phyloP scores from a whole-genome alignment of 2,888 invertebrate genomes.

The Drosophila paucipuncta region DNA sequence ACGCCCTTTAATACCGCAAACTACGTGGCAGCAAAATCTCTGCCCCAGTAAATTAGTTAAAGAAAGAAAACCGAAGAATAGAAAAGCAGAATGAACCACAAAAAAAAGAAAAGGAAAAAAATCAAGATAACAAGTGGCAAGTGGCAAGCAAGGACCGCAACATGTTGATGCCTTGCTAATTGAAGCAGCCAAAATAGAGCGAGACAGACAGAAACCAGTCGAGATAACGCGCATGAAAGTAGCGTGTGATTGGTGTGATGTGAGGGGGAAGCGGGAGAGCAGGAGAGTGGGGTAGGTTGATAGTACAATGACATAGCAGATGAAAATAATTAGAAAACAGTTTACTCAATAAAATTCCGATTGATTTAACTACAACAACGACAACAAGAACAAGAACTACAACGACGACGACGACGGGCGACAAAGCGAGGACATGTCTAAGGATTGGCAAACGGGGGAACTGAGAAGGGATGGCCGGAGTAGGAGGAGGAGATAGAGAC shows the following conservation, averaged over 20 bases:
- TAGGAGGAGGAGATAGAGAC: neutral
- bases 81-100: neutral
- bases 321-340: constrained; percentile 78
- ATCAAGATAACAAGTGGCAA: constrained; percentile 23
- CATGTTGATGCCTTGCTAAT: constrained; percentile 75
- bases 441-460: constrained; percentile 5
- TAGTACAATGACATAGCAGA: constrained; percentile 39
- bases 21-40: constrained; percentile 38
- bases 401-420: neutral
- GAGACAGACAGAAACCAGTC: constrained; percentile 15
- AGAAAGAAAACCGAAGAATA: constrained; percentile 4
- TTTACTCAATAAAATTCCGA: constrained; percentile 76
- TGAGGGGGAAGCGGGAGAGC: neutral
- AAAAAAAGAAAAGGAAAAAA: neutral
- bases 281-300: neutral
- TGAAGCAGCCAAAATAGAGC: constrained; percentile 56
- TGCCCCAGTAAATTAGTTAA: constrained; percentile 33
- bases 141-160: constrained; percentile 60
- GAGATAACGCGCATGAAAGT: constrained; percentile 18
- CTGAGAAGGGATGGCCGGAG: neutral
- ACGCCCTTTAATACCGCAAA: neutral
- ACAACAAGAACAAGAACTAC: neutral
- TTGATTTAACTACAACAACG: constrained; percentile 69
- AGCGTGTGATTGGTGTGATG: neutral
- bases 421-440: constrained; percentile 33